Conservation (phyloP, 2,888 invertebrate genomes). For the Macrosiphum euphorbiae region DNA sequence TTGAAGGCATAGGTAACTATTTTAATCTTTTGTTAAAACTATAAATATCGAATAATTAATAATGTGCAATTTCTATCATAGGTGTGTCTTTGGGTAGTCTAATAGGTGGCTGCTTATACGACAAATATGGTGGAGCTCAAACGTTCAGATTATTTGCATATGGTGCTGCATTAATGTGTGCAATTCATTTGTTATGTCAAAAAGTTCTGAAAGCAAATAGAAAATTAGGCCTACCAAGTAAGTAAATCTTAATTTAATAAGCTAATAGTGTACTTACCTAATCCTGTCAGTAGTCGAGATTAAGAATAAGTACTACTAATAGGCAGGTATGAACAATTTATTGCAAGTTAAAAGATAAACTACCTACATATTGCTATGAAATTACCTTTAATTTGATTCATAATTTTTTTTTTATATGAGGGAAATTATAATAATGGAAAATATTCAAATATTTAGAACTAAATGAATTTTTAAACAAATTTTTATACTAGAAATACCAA, state of each 20-base stretch:
- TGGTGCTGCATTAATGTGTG: slow-evolving; percentile 51
- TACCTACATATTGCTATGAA: no score
- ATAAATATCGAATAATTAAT: slow-evolving; percentile 8
- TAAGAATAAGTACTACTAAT: neutral
- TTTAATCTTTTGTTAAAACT: neutral
- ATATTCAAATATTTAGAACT: neutral
- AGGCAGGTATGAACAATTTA: neutral
- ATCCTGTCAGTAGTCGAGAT: neutral
- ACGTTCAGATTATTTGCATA: slow-evolving; percentile 52
- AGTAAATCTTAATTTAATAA: slow-evolving; percentile 16
- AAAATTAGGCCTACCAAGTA: slow-evolving; percentile 54
- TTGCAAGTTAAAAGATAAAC: neutral
- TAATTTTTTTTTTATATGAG: neutral
- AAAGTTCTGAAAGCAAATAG: slow-evolving; percentile 45
- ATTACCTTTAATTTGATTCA: neutral
- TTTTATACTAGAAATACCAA: neutral
- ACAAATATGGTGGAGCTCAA: slow-evolving; percentile 12
- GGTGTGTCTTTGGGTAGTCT: slow-evolving; percentile 84
- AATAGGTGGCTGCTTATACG: slow-evolving; percentile 76
- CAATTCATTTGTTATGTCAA: slow-evolving; percentile 46
- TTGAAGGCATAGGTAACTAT: slow-evolving; percentile 82
- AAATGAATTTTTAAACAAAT: neutral
- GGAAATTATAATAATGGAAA: neutral
- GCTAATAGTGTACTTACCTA: neutral
- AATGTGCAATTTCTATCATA: slow-evolving; percentile 67